A percentile compares a stretch with the other conserved stretches of the same genome.
Evolutionary conservation across 2,888 invertebrate species (phyloP).

Genomic region (Melinopterus prodromus): DNA sequence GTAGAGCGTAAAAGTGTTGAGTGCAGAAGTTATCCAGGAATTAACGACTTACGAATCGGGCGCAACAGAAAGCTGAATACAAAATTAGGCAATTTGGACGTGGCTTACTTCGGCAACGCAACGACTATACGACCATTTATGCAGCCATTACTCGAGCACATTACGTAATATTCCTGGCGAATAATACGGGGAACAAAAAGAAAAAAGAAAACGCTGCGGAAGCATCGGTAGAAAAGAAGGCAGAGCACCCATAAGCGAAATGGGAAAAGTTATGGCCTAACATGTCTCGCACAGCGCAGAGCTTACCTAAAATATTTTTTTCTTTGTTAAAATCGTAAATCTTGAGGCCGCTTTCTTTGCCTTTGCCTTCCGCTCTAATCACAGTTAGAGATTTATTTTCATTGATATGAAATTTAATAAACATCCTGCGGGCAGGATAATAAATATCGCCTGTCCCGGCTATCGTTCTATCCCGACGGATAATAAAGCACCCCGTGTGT

Average conservation of each 20-base stretch:
- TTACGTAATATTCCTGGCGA: slow-evolving; percentile 17
- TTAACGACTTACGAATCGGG: slow-evolving; percentile 8
- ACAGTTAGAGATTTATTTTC: slow-evolving; percentile 5
- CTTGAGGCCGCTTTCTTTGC: slow-evolving; percentile 7
- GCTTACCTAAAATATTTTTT: slow-evolving; percentile 22
- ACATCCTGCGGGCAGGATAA: slow-evolving; percentile 7
- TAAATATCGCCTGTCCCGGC: slow-evolving; percentile 4
- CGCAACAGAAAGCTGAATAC: slow-evolving; percentile 19
- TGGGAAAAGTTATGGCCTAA: slow-evolving; percentile 17
- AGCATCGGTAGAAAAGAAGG: slow-evolving; percentile 22
- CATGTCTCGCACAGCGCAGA: slow-evolving; percentile 19
- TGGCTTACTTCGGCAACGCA: slow-evolving; percentile 18
- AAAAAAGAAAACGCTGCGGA: background rate
- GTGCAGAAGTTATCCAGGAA: background rate
- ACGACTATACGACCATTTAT: slow-evolving; percentile 23
- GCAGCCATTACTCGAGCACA: slow-evolving; percentile 19
- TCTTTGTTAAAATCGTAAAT: slow-evolving; percentile 22
- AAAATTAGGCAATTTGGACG: slow-evolving; percentile 21
- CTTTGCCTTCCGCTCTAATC: background rate
- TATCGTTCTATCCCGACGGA: background rate
- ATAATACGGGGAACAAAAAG: background rate
- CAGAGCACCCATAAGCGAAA: slow-evolving; percentile 21
- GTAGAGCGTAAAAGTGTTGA: slow-evolving; percentile 1
- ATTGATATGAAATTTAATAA: slow-evolving; percentile 10
- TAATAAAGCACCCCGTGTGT: background rate